Evolutionary conservation across 2,797 vertebrate genomes (phyloP).

Genomic region (Chaetophractus vellerosus): DNA sequence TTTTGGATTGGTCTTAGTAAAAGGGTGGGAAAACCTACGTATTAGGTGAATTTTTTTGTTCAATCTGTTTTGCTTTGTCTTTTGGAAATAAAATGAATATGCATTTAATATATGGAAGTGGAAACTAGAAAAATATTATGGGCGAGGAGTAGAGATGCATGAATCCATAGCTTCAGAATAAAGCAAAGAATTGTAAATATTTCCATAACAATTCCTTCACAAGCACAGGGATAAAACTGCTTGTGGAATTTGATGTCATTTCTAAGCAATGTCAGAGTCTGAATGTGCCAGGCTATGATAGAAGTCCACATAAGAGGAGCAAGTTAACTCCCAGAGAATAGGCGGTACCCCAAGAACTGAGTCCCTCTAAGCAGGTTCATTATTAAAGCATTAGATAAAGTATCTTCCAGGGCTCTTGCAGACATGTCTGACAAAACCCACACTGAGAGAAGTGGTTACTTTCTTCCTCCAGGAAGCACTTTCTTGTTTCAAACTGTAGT

Average conservation of each 20-base stretch:
- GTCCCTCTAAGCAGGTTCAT: not conserved
- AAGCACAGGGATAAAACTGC: not conserved
- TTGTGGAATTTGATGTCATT: not conserved
- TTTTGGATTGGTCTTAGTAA: not conserved
- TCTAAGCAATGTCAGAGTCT: not conserved
- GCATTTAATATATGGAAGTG: not conserved
- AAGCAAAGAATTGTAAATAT: not conserved
- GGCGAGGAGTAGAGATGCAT: not conserved
- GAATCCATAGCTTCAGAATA: not conserved
- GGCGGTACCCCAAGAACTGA: not conserved
- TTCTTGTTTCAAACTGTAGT: constrained; percentile 4
- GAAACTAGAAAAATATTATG: constrained; percentile 10
- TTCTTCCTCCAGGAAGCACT: constrained; percentile 45
- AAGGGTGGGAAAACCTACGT: not conserved
- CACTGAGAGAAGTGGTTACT: not conserved
- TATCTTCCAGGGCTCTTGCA: not conserved
- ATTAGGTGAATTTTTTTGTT: not conserved
- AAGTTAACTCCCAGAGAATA: not conserved
- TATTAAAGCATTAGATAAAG: not conserved
- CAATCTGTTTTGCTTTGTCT: not conserved
- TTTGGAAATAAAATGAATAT: constrained; percentile 45
- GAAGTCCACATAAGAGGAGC: not conserved
- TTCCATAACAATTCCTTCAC: not conserved
- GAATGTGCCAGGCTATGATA: not conserved
- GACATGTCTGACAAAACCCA: constrained; percentile 3